These are phyloP conservation scores for Dasyornis broadbenti DNA, from an alignment of 2,113 vertebrate genomes.

Conservation along the genomic window DNA sequence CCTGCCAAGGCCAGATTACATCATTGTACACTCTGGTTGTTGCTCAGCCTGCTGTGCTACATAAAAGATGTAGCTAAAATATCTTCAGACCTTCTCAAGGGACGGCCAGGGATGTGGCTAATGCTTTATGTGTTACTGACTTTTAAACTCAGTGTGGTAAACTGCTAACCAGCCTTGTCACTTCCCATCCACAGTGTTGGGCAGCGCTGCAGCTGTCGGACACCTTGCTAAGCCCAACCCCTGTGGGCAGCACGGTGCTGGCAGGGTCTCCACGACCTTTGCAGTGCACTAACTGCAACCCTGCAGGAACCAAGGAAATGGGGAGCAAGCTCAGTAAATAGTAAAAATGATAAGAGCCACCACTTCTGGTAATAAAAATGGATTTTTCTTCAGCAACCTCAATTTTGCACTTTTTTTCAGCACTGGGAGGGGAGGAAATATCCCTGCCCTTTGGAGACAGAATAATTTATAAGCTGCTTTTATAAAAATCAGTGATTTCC, in stretches of 20 bases:
- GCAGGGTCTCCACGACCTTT: background rate
- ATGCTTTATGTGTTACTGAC: background rate
- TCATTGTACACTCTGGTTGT: background rate
- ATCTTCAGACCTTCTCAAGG: background rate
- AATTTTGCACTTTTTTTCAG: background rate
- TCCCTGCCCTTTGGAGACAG: background rate
- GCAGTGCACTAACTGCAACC: background rate
- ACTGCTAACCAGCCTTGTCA: background rate
- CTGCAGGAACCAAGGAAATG: background rate
- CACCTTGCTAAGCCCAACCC: background rate
- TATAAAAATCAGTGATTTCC: background rate
- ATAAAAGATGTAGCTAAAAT: background rate
- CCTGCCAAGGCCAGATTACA: background rate
- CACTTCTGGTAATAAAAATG: background rate
- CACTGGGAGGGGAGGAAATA: background rate
- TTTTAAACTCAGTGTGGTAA: background rate
- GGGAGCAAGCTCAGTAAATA: background rate
- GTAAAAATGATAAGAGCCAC: background rate
- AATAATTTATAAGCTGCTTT: background rate
- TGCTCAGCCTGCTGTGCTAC: accelerated
- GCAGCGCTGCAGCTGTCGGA: accelerated
- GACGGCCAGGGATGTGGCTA: accelerated
- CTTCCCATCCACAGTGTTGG: background rate
- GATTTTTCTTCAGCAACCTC: background rate
- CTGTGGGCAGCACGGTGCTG: accelerated